Percentiles rank a stretch among this genome's conserved stretches.
Evolutionary conservation across 2,113 vertebrate genomes (phyloP).

Genomic region (Cariama cristata): DNA sequence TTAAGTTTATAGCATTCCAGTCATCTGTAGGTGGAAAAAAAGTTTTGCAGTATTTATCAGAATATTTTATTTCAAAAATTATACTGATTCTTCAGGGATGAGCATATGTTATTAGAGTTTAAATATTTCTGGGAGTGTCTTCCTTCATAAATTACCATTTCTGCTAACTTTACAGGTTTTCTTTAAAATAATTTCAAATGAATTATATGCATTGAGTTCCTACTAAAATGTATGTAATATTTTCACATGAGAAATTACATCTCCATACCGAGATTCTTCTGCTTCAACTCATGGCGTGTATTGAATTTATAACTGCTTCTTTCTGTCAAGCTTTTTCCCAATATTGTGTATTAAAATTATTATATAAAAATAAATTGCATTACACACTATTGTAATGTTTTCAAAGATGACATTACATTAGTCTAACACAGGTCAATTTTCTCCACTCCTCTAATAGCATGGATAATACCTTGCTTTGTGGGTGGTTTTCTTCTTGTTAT

Average conservation of each 20-base stretch:
- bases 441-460: slow-evolving; percentile 49
- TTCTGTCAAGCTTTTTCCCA: slow-evolving; percentile 60
- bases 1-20: neutral
- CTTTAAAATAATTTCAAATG: neutral
- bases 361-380: slow-evolving; percentile 70
- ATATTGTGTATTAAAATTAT: slow-evolving; percentile 71
- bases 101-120: neutral
- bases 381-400: slow-evolving; percentile 63
- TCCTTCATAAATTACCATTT: neutral
- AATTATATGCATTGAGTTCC: neutral
- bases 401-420: slow-evolving; percentile 68
- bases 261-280: neutral
- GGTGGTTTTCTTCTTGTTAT: slow-evolving; percentile 60
- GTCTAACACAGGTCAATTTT: slow-evolving; percentile 66
- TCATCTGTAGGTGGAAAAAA: neutral
- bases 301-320: slow-evolving; percentile 30
- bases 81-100: neutral
- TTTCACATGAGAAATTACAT: neutral
- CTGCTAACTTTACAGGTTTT: neutral
- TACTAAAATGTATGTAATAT: neutral
- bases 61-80: neutral
- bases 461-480: slow-evolving; percentile 52
- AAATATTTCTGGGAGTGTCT: neutral
- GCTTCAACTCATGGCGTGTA: neutral
- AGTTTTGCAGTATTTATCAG: rapidly evolving